Percentiles rank a stretch among this genome's conserved stretches.
Evolutionary conservation across 2,113 vertebrate genomes (phyloP).

Genomic region (Arenaria interpres): DNA sequence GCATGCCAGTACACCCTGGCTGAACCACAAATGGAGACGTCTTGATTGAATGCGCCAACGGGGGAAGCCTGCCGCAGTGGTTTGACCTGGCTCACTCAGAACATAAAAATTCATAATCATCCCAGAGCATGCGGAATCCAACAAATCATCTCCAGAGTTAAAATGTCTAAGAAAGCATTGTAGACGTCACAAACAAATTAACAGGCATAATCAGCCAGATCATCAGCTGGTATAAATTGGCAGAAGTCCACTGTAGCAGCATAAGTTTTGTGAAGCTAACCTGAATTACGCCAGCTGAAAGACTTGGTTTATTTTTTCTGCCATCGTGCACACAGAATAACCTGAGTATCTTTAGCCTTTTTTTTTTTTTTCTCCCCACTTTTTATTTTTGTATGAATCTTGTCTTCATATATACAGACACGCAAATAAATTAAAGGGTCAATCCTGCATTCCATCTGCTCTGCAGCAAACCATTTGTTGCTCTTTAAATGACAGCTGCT

Average conservation of each 20-base stretch:
- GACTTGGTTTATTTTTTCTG: not conserved
- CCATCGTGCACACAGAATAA: not conserved
- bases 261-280: slow-evolving; percentile 23
- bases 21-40: not conserved
- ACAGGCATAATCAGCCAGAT: slow-evolving; percentile 53
- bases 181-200: slow-evolving; percentile 31
- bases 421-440: slow-evolving; percentile 39
- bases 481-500: slow-evolving; percentile 64
- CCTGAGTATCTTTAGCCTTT: not conserved
- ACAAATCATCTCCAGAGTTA: slow-evolving; percentile 48
- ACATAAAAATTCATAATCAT: slow-evolving; percentile 21
- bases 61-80: not conserved
- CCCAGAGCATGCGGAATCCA: not conserved
- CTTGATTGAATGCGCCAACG: not conserved
- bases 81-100: slow-evolving; percentile 27
- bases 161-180: slow-evolving; percentile 37
- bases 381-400: not conserved
- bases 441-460: slow-evolving; percentile 33
- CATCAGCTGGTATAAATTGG: slow-evolving; percentile 61
- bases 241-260: slow-evolving; percentile 28
- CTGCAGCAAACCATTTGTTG: slow-evolving; percentile 33
- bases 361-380: not conserved
- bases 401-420: not conserved
- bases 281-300: not conserved
- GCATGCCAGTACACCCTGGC: not conserved